These are phyloP conservation scores for Sebastes minor DNA, from an alignment of 2,797 vertebrate species.

Conservation along the genomic window DNA sequence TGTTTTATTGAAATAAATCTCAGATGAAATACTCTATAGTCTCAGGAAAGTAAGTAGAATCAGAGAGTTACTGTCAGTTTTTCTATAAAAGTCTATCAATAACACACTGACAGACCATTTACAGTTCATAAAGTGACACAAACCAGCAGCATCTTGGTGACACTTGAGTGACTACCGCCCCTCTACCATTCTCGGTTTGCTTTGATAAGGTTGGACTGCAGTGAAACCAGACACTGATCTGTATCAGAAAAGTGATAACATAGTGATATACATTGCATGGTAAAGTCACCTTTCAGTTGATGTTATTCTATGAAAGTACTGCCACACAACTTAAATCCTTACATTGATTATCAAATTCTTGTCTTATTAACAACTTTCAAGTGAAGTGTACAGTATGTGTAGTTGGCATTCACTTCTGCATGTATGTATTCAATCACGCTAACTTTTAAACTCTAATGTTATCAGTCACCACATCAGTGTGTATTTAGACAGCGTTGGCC, in stretches of 20 bases:
- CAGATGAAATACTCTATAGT: neutral
- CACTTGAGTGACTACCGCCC: slow-evolving; percentile 64
- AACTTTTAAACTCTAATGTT: neutral
- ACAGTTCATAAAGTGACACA: slow-evolving; percentile 58
- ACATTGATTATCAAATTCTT: neutral
- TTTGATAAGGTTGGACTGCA: slow-evolving; percentile 67
- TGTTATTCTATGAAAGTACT: neutral
- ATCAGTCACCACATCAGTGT: neutral
- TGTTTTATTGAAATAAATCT: neutral
- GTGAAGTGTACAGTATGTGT: neutral
- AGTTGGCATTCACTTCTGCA: neutral
- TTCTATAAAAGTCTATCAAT: neutral
- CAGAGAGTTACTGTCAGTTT: neutral
- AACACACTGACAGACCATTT: neutral
- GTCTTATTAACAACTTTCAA: neutral
- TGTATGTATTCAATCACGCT: neutral
- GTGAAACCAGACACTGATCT: slow-evolving; percentile 76
- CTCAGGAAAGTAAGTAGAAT: too few relatives aligned
- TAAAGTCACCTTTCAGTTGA: neutral
- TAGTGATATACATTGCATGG: slow-evolving; percentile 15
- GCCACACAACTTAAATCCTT: neutral
- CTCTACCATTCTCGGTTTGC: slow-evolving; percentile 46
- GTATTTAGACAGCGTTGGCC: neutral
- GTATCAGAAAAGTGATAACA: slow-evolving; percentile 72
- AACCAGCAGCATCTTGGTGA: slow-evolving; percentile 63